Percentiles rank a stretch among this genome's conserved stretches.
phyloP scores from a whole-genome alignment of 2,113 vertebrate genomes.

The Ibidorhyncha struthersii region DNA sequence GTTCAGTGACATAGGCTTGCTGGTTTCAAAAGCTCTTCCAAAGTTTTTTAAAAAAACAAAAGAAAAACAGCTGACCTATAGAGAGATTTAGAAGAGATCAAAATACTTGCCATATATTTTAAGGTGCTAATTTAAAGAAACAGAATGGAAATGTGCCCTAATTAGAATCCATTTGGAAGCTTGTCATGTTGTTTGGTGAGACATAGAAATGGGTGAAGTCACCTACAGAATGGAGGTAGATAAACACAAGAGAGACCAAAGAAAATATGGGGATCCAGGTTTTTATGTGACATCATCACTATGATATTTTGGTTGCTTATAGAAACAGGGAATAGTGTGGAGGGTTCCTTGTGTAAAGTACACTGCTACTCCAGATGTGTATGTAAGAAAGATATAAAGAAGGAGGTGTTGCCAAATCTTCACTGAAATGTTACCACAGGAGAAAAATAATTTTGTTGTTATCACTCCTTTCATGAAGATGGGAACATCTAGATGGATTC shows the following conservation, averaged over 20 bases:
- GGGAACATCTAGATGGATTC: neutral
- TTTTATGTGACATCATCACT: neutral
- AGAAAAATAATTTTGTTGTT: neutral
- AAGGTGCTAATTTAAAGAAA: neutral
- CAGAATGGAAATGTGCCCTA: neutral
- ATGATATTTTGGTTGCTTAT: neutral
- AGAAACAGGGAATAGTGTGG: neutral
- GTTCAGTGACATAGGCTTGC: neutral
- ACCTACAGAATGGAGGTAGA: neutral
- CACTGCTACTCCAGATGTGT: neutral
- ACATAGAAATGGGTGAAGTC: neutral
- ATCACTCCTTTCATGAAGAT: neutral
- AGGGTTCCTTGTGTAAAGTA: neutral
- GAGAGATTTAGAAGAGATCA: neutral
- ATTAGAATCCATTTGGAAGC: neutral
- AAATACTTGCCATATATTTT: neutral
- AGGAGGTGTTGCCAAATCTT: neutral
- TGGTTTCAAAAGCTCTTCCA: neutral
- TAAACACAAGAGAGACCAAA: neutral
- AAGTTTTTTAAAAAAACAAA: neutral
- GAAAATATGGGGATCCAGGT: neutral
- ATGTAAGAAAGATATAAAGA: neutral
- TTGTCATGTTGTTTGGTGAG: neutral
- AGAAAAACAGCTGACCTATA: neutral
- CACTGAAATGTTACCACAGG: neutral